Conservation (phyloP, 2,113 vertebrate genomes). For the Martes martes region DNA sequence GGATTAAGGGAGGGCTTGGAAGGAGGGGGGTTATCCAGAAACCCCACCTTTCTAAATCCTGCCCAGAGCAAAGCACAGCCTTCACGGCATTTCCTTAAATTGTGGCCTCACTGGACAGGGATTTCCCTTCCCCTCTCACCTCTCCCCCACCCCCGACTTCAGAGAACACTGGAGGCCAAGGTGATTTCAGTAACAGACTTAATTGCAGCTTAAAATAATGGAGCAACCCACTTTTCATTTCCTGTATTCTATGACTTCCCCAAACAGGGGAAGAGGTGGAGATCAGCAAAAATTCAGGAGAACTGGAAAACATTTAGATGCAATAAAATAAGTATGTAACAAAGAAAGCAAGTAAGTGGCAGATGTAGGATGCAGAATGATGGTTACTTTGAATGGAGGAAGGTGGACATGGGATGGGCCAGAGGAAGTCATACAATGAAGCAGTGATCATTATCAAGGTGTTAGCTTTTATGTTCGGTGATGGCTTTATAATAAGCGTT, state of each 20-base stretch:
- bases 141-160: background rate
- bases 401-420: background rate
- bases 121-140: background rate
- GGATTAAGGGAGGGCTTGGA: background rate
- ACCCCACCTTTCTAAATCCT: background rate
- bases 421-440: background rate
- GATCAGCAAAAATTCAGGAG: background rate
- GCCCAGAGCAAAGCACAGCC: background rate
- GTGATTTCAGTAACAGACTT: conserved; percentile 25
- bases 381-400: background rate
- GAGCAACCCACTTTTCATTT: background rate
- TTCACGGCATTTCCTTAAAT: fast-evolving
- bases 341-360: background rate
- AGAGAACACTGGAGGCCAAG: background rate
- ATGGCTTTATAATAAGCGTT: background rate
- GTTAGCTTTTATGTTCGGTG: background rate
- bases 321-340: background rate
- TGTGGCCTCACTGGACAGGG: background rate
- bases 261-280: background rate
- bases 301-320: background rate
- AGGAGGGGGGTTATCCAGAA: background rate
- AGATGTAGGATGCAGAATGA: background rate
- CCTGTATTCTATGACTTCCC: background rate
- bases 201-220: conserved; percentile 40
- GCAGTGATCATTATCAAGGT: background rate